These are phyloP conservation scores for Tamias sibiricus DNA, from an alignment of 2,113 vertebrate species.

Conservation along the genomic window DNA sequence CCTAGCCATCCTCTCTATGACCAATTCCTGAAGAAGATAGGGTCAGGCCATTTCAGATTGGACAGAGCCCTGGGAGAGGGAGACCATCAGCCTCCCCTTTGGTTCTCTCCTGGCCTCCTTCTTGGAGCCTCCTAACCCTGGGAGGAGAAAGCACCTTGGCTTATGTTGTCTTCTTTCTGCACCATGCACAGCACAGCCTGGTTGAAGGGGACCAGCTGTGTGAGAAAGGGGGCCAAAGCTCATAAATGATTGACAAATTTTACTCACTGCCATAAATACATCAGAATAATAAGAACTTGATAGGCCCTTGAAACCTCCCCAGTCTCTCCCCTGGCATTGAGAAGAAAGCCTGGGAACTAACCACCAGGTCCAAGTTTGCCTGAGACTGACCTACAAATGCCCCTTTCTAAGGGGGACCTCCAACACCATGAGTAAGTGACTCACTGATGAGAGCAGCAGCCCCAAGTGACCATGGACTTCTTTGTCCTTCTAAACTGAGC, in stretches of 20 bases:
- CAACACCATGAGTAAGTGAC: neutral
- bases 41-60: neutral
- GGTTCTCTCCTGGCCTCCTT: neutral
- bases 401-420: neutral
- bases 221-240: neutral
- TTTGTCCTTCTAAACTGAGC: neutral
- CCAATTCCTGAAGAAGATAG: neutral
- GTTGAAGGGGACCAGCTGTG: conserved; percentile 21
- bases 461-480: neutral
- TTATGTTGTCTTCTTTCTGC: neutral
- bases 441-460: neutral
- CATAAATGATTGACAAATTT: conserved; percentile 25
- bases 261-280: conserved; percentile 48
- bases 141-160: neutral
- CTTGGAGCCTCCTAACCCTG: neutral
- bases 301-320: neutral
- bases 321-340: neutral
- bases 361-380: neutral
- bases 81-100: neutral
- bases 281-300: conserved; percentile 47
- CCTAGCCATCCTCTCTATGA: neutral
- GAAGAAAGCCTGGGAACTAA: neutral
- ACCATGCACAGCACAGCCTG: neutral
- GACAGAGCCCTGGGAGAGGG: neutral
- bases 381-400: neutral